Base-by-base conservation (phyloP, 2,113 vertebrate genomes). In the Pholis gunnellus region DNA sequence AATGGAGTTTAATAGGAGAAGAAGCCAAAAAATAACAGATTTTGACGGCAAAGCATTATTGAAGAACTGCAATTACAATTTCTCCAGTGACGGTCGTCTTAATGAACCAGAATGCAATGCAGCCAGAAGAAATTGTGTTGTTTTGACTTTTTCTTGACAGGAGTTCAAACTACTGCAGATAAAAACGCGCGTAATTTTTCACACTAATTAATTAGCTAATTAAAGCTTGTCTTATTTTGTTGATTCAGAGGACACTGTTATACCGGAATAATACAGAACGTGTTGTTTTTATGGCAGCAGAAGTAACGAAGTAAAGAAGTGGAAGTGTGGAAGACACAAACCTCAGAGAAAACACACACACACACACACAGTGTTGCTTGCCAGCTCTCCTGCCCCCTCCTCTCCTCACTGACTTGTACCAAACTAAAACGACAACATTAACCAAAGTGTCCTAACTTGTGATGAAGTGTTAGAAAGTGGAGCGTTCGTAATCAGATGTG, bases 401-500 rank as follows among this genome's bases (percentile, higher is more conserved):
- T 79, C 1, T 71, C 70, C 66, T 85, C 77, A 42, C 76, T 63
- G 52, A 79, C 77, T 83, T 68, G 61, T 46, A 46, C 63, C 40
- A 25, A 86, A 87, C 81, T 86, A 38, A 77, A 81, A 71, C 54
- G 73, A 64, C 79, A 46, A 67, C 81, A 82, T 79, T 72, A 72
- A 67, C 78, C 50, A 81, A 87, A 88, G 78, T 68, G 72, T 85
- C 83, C 76, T 69, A 88, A 90, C 83, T 91, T 79, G 76, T 90
- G 92, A 91, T 84, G 75, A 90, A 91, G 89, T 82, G 89, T 84
- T 87, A 40, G 83, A 87, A 74, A 88, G 72, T 70, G 20, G 38
- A 48, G 82, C 42, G 48, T 88, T 79, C 31, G 87, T 90, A 91
- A 92, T 93, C 90, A 90, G 76, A 91, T 88, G 89, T 81, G 78